phyloP scores from a whole-genome alignment of 2,113 vertebrate species.

The Neolamprologus hecqui region DNA sequence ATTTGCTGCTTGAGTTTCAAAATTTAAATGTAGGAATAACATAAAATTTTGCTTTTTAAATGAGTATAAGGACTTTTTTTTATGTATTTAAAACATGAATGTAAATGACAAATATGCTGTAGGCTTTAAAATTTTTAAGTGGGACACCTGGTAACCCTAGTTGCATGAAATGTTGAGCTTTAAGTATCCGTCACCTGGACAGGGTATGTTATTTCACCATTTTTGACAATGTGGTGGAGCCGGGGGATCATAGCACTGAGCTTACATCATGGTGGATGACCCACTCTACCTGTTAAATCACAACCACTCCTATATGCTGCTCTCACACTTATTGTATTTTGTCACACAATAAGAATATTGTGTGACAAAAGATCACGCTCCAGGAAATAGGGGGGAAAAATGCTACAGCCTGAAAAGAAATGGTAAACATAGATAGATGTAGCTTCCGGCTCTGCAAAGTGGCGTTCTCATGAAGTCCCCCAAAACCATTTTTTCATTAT shows the following conservation, averaged over 20 bases:
- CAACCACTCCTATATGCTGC: not conserved
- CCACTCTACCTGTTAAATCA: not conserved
- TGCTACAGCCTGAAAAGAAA: not conserved
- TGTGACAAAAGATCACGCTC: not conserved
- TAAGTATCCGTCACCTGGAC: not conserved
- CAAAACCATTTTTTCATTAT: not conserved
- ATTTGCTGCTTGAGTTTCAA: not conserved
- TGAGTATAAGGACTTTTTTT: not conserved
- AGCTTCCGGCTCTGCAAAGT: not conserved
- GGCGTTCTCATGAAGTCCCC: not conserved
- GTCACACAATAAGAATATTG: no score
- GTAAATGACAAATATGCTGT: not conserved
- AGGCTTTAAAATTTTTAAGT: not conserved
- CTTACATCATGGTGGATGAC: not conserved
- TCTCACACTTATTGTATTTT: not conserved
- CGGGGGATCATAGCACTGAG: not conserved
- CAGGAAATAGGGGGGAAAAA: fast-evolving
- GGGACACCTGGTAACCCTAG: not conserved
- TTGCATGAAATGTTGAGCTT: not conserved
- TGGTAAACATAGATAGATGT: not conserved
- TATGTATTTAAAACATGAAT: not conserved
- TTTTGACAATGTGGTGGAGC: not conserved
- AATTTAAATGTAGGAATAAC: not conserved
- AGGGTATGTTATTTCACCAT: not conserved
- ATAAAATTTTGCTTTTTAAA: not conserved